Percentiles rank a stretch among this genome's conserved stretches.
Conservation (phyloP, 23 tunicate species). For the Botrylloides violaceus region DNA sequence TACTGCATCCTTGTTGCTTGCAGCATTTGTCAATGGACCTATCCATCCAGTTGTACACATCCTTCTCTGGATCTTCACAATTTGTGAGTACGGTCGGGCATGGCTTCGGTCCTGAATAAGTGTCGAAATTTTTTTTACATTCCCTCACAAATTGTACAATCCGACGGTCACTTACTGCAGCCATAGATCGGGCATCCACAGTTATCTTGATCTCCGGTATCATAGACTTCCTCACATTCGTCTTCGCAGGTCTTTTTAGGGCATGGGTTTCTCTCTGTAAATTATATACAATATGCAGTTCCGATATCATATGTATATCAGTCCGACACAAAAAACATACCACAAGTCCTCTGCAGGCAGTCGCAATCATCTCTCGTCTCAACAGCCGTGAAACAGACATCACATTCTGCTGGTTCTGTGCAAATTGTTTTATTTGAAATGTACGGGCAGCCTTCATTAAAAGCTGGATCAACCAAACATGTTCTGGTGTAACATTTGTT, state of each 20-base stretch:
- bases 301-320: too few species aligned
- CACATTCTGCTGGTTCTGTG: conserved; percentile 40
- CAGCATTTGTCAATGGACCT: conserved; percentile 30
- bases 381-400: conserved; percentile 32
- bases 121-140: too few species aligned
- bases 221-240: conserved; percentile 44
- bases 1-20: conserved; percentile 53
- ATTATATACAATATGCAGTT: too few species aligned
- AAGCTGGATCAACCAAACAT: conserved; percentile 34
- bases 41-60: conserved; percentile 47
- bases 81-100: conserved; percentile 24
- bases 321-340: too few species aligned
- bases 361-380: conserved; percentile 42
- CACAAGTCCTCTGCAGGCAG: conserved; percentile 27
- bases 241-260: conserved; percentile 32
- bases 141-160: background rate
- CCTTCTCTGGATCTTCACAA: conserved; percentile 43
- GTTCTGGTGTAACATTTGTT: conserved; percentile 27
- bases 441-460: conserved; percentile 50
- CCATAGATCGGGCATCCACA: conserved; percentile 38
- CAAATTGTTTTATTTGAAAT: conserved; percentile 37
- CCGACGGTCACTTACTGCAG: conserved; percentile 36
- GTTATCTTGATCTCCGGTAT: conserved; percentile 27
- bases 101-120: conserved; percentile 28
- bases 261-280: conserved; percentile 34